A percentile compares a stretch with the other conserved stretches of the same genome.
Conservation (phyloP, 2,113 vertebrate species). For the Perca flavescens region DNA sequence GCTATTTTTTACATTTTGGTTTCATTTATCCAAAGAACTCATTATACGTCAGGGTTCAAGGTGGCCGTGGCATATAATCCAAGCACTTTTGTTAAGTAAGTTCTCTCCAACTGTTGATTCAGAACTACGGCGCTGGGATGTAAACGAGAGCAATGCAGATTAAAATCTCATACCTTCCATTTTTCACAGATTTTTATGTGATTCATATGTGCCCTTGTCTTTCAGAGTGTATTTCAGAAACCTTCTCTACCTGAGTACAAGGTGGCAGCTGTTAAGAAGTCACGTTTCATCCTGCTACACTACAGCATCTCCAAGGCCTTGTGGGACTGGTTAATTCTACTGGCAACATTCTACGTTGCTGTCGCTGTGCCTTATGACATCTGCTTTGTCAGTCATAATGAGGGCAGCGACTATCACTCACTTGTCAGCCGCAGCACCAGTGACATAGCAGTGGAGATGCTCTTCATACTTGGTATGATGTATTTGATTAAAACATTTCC, state of each 20-base stretch:
- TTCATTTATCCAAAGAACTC: not conserved
- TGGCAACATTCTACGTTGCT: constrained; percentile 96
- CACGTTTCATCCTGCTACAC: constrained; percentile 95
- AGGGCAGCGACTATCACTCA: constrained; percentile 84
- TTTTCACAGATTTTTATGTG: not conserved
- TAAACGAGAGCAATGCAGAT: not conserved
- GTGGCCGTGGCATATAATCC: not conserved
- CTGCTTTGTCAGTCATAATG: constrained; percentile 90
- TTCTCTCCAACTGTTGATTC: not conserved
- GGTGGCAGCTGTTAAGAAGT: constrained; percentile 94
- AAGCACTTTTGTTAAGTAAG: not conserved
- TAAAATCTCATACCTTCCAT: not conserved
- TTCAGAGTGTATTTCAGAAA: constrained; percentile 92
- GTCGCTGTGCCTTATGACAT: constrained; percentile 96
- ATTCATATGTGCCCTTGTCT: not conserved
- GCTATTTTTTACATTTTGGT: not conserved
- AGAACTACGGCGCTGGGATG: not conserved
- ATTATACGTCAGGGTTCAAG: not conserved
- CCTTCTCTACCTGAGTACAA: constrained; percentile 95
- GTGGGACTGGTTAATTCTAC: constrained; percentile 96
- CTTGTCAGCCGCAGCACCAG: constrained; percentile 88
- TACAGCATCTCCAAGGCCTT: constrained; percentile 96
- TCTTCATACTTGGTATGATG: constrained; percentile 93
- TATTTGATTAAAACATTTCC: not conserved
- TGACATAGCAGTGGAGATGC: constrained; percentile 95